Evolutionary conservation across 2,113 vertebrate genomes (phyloP), one percentile per base, ranked within the genome.

Genomic region (Dolichallabes microphthalmus): DNA sequence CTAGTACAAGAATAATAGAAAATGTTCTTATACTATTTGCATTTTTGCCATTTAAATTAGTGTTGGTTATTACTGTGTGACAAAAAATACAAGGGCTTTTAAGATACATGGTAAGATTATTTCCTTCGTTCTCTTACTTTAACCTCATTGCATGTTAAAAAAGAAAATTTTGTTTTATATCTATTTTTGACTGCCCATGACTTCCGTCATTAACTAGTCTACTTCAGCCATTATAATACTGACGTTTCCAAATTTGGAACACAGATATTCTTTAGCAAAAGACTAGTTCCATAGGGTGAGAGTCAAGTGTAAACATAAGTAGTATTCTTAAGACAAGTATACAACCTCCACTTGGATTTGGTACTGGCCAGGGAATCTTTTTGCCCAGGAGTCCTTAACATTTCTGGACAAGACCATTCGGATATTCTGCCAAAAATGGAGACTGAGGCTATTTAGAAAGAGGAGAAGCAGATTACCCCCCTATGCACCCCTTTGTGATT

Each of bases 381-480:
- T 79, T 35, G 55, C 73, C 86, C 52, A 78, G 64, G 39, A 86
- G 45, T 71, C 61, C 35, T 86, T 71, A 86, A 57, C 52, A 76
- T 86, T 85, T 68, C 66, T 81, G 81, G 60, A 82, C 83, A 81
- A 61, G 75, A 30, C 25, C 39, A 6, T 39, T 20, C 85, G 92
- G 91, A 83, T 87, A 3, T 6, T 68, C 63, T 84, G 92, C 91
- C 90, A 91, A 84, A 78, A 79, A 87, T 20, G 73, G 71, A 68
- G 60, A 78, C 81, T 82, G 73, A 61, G 81, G 84, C 30, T 87
- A 76, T 89, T 88, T 90, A 88, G 75, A 88, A 82, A 86, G 78
- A 57, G 35, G 30, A 88, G 84, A 83, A 79, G 74, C 17, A 10
- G 80, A 20, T 85, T 39, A 75, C 57, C 11, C 58, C 69, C 82